A percentile compares a stretch with the other conserved stretches of the same genome.
Evolutionary conservation across 2,113 vertebrate genomes (phyloP).

Genomic region (Taurulus bubalis): DNA sequence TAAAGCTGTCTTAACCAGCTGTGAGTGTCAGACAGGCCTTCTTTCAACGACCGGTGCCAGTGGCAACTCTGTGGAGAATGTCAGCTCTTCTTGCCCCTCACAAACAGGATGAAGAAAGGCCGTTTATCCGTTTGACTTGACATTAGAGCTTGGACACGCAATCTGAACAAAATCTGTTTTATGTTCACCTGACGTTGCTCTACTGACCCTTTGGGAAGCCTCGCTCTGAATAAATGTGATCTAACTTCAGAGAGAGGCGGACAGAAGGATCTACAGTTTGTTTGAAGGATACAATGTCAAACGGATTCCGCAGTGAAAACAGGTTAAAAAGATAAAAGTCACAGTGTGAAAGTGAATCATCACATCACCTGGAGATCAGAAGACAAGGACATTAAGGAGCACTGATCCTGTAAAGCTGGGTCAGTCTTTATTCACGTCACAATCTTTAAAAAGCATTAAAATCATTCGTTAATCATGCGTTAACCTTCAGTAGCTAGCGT

Average conservation of each 20-base stretch:
- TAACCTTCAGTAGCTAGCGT: background rate
- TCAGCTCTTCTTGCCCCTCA: background rate
- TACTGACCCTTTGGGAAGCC: background rate
- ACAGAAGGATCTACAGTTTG: too few species aligned
- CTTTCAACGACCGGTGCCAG: background rate
- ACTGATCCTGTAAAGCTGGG: too few species aligned
- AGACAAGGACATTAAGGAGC: background rate
- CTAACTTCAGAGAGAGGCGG: too few species aligned
- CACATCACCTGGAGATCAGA: background rate
- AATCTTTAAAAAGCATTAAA: background rate
- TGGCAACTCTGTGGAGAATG: background rate
- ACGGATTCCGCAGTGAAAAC: background rate
- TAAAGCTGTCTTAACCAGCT: conserved; percentile 29
- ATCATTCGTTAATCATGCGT: background rate
- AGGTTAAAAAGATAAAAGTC: background rate
- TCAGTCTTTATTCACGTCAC: background rate
- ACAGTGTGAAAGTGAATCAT: background rate
- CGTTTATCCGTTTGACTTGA: too few species aligned
- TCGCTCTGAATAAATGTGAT: too few species aligned
- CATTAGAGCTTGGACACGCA: too few species aligned
- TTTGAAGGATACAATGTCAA: too few species aligned
- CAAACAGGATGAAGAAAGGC: background rate
- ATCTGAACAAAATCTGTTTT: background rate
- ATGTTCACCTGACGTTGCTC: background rate
- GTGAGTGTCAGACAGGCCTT: background rate